Conservation (phyloP, 1,140 invertebrate species). For the Drosophila melanica region DNA sequence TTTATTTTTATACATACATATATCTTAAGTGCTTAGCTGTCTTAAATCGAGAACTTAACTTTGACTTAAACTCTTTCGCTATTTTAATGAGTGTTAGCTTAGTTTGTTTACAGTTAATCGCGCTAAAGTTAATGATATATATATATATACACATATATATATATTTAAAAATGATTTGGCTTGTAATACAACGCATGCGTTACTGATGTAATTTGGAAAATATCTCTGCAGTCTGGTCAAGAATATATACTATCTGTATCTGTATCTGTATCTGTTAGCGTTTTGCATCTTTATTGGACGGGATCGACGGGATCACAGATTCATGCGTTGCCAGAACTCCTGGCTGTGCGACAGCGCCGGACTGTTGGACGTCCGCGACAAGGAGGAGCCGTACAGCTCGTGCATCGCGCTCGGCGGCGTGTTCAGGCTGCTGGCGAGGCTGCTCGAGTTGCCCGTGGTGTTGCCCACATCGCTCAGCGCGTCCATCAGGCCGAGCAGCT, state of each 20-base stretch:
- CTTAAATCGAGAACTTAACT: too few species aligned
- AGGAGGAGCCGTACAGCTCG: constrained; percentile 2
- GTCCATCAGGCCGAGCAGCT: constrained; percentile 7
- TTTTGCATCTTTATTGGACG: constrained; percentile 2
- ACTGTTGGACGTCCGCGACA: constrained; percentile 7
- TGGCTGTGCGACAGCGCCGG: constrained; percentile 40
- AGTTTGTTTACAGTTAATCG: too few species aligned
- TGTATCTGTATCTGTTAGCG: neutral
- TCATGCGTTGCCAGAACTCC: constrained; percentile 62
- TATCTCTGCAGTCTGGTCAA: neutral
- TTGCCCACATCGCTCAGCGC: constrained; percentile 21
- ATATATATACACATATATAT: neutral
- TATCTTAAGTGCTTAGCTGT: too few species aligned
- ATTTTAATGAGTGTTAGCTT: too few species aligned
- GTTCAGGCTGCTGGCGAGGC: constrained; percentile 16
- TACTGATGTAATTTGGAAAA: neutral
- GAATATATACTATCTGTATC: neutral
- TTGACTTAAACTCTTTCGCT: too few species aligned
- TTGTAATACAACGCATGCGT: too few species aligned
- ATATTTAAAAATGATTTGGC: neutral
- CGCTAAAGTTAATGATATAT: neutral
- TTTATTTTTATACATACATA: too few species aligned
- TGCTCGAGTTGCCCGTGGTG: constrained; percentile 22
- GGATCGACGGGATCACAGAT: constrained; percentile 35
- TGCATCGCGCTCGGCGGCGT: neutral